A percentile compares a stretch with the other conserved stretches of the same genome.
phyloP scores from a whole-genome alignment of 2,797 vertebrate species.

The Eremophila alpestris region DNA sequence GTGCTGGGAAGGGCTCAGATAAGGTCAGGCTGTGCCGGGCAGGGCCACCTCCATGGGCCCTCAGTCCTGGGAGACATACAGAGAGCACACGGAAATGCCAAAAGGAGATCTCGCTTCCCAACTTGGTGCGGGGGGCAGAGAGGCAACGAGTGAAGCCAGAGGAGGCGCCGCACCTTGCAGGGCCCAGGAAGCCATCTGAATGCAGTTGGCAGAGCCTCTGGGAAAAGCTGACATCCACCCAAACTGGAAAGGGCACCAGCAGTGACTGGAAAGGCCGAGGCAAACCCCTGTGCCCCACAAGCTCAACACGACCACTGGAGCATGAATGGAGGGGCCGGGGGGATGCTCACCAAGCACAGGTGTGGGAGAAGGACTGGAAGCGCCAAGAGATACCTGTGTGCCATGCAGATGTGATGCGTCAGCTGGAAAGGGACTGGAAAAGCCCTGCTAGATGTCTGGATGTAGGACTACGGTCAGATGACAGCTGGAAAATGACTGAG shows the following conservation, averaged over 20 bases:
- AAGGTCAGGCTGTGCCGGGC: background rate
- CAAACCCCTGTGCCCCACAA: background rate
- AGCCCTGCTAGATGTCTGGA: background rate
- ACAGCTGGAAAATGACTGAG: constrained; percentile 44
- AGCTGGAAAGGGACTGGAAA: constrained; percentile 46
- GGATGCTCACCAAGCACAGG: background rate
- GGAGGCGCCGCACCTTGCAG: background rate
- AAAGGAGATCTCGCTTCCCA: constrained; percentile 13
- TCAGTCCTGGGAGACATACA: background rate
- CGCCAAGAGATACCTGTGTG: background rate
- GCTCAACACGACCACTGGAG: background rate
- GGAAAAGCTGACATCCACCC: constrained; percentile 1
- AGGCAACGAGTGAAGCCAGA: background rate
- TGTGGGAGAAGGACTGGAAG: constrained; percentile 44
- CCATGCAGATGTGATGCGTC: background rate
- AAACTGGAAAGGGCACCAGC: background rate
- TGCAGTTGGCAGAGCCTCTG: constrained; percentile 14
- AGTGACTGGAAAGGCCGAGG: constrained; percentile 34
- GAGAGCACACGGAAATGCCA: constrained; percentile 31
- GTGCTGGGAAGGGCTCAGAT: background rate
- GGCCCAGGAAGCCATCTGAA: background rate
- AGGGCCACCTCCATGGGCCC: background rate
- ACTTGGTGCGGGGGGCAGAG: background rate
- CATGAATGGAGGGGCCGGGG: background rate
- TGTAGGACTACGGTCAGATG: background rate